Evolutionary conservation across 2,113 vertebrate genomes (phyloP).

Genomic region (Ploceus nigricollis): DNA sequence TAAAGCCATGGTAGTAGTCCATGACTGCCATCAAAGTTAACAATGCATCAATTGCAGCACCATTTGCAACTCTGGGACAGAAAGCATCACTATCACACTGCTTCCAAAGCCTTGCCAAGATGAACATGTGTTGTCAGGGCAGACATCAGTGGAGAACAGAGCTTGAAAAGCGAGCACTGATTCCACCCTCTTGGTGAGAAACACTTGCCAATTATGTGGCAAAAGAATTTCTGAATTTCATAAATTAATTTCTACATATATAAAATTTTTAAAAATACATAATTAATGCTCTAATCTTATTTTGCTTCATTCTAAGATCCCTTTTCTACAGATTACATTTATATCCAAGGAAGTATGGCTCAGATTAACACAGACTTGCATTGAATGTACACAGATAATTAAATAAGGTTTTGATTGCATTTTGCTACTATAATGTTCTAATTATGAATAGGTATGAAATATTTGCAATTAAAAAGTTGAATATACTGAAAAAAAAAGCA

Average conservation of each 20-base stretch:
- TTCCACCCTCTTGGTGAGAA: slow-evolving; percentile 42
- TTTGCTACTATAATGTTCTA: background rate
- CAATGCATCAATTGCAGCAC: slow-evolving; percentile 25
- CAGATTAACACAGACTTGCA: background rate
- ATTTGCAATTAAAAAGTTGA: background rate
- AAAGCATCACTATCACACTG: background rate
- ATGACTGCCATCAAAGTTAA: slow-evolving; percentile 34
- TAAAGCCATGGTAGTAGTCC: slow-evolving; percentile 34
- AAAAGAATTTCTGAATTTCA: slow-evolving; percentile 43
- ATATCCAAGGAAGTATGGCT: background rate
- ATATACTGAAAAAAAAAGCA: background rate
- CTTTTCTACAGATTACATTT: background rate
- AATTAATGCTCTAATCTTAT: background rate
- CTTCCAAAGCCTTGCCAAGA: slow-evolving; percentile 39
- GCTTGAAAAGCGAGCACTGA: slow-evolving; percentile 27
- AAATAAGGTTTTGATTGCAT: background rate
- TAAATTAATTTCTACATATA: background rate
- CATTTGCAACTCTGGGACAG: slow-evolving; percentile 14
- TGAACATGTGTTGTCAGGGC: slow-evolving; percentile 60
- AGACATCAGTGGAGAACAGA: slow-evolving; percentile 40
- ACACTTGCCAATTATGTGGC: slow-evolving; percentile 30
- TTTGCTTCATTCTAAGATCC: background rate
- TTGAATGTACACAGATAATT: background rate
- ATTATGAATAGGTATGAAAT: background rate
- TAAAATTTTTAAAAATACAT: background rate